Base-by-base conservation (phyloP, 2,888 invertebrate genomes). In the Amblyteles armatorius region DNA sequence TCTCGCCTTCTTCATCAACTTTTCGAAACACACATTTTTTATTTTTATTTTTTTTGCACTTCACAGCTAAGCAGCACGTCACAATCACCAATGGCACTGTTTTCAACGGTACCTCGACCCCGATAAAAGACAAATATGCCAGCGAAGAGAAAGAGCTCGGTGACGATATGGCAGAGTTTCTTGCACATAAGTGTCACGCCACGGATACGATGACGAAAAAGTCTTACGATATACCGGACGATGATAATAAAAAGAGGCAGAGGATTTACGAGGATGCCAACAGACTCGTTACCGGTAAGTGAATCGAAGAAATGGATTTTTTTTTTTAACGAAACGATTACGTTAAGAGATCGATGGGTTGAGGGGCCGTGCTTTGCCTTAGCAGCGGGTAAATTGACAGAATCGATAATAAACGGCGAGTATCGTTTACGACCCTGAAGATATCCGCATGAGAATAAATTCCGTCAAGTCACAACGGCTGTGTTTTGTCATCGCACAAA, bases 61-160 rank as follows among this genome's bases (percentile, higher is more conserved):
- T 89, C 89, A 92, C 93, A 93, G 94, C 91, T 84, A 93, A 92
- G 90, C 87, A 82, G 93, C 94, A 93, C 92, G 89, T 92, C 90
- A 92, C 93, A 88, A 93, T 94, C 89, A 93, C 93, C 89, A 93
- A 94, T 90, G 93, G 93, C 92, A 94, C 93, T 91, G 92, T 92
- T 89, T 92, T 93, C 92, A 94, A 93, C 90, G 94, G 93, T 90
- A 94, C 94, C 89, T 94, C 94, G 91, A 94, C 93, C 91, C 94
- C 94, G 85, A 92, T 94, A 90, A 94, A 94, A 93, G 92, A 93
- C 89, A 94, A 94, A 91, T 94, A 94, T 88, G 93, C 92, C 87
- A 92, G 93, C 84, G 93, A 94, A 57, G 94, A 94, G 88, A 94
- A 94, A 93, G 93, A 94, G 73, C 91, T 94, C 84, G 90, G 90